Percentiles rank a stretch among this genome's conserved stretches.
Conservation (phyloP, 2,797 vertebrate species). For the Rhabdophis nuchalis region DNA sequence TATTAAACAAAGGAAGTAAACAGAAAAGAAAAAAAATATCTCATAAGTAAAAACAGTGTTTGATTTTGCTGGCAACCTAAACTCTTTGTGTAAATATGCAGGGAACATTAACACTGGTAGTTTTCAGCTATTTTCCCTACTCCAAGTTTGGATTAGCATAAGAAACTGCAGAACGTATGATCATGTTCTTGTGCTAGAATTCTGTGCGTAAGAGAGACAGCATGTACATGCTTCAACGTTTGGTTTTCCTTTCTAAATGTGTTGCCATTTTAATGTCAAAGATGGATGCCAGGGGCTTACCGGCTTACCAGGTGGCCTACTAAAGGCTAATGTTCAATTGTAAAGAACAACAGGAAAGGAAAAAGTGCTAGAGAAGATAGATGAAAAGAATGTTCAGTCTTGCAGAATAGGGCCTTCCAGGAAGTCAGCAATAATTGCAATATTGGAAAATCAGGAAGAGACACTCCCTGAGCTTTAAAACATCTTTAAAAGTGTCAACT, state of each 20-base stretch:
- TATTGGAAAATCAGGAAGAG: not conserved
- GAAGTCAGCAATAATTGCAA: not conserved
- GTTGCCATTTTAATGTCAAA: not conserved
- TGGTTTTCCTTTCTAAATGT: no score
- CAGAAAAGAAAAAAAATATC: not conserved
- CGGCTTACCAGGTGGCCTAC: no score
- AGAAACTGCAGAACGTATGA: not conserved
- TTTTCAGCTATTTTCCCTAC: not conserved
- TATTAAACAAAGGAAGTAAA: not conserved
- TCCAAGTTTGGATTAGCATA: not conserved
- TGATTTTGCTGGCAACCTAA: not conserved
- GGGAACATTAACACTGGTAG: not conserved
- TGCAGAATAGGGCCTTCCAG: not conserved
- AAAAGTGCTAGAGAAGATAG: not conserved
- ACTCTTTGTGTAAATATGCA: not conserved
- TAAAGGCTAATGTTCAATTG: not conserved
- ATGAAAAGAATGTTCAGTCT: not conserved
- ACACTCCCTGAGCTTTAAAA: not conserved
- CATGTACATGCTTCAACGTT: not conserved
- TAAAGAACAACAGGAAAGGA: not conserved
- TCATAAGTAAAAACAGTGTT: not conserved
- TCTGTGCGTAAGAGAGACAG: not conserved
- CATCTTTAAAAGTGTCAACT: not conserved
- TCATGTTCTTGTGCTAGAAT: not conserved
- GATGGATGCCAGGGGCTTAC: no score